These are phyloP conservation scores for Aulostomus chinensis DNA, from an alignment of 2,797 vertebrate species.

Conservation along the genomic window DNA sequence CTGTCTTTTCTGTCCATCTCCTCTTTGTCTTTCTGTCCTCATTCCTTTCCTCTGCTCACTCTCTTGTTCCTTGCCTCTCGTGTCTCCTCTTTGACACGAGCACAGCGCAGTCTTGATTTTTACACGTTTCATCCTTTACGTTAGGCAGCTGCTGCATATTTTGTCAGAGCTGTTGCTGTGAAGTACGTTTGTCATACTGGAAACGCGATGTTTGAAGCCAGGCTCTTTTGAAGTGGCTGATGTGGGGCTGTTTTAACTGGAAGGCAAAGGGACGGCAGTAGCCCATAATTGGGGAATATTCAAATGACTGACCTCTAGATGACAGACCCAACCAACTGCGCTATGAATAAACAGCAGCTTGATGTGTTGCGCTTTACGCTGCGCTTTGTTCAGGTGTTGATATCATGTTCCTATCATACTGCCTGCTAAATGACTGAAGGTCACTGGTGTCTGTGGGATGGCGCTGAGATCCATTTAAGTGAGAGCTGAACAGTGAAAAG, in stretches of 20 bases:
- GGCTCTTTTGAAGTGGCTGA: conserved; percentile 74
- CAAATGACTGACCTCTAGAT: conserved; percentile 79
- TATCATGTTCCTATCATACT: conserved; percentile 68
- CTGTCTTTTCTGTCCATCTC: conserved; percentile 34
- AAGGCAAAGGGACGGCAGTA: conserved; percentile 68
- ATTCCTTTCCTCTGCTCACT: conserved; percentile 48
- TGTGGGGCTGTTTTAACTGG: conserved; percentile 72
- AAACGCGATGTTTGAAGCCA: conserved; percentile 72
- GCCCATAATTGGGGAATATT: conserved; percentile 74
- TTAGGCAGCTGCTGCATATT: conserved; percentile 83
- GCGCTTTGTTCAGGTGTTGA: conserved; percentile 71
- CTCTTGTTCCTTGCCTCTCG: conserved; percentile 70
- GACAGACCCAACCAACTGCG: conserved; percentile 66
- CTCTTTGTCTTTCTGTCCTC: conserved; percentile 26
- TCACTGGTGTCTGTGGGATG: conserved; percentile 58
- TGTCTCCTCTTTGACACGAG: conserved; percentile 84
- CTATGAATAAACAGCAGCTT: conserved; percentile 74
- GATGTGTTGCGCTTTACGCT: conserved; percentile 59
- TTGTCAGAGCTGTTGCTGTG: conserved; percentile 79
- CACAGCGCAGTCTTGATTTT: conserved; percentile 79
- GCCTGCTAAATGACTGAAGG: conserved; percentile 73
- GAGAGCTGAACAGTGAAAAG: conserved; percentile 46
- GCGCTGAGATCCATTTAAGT: conserved; percentile 54
- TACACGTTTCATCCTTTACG: conserved; percentile 85
- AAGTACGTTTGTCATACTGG: conserved; percentile 78